Evolutionary conservation across 2,113 vertebrate genomes (phyloP), one percentile per base, ranked within the genome.

Genomic region (Heterochromis multidens): DNA sequence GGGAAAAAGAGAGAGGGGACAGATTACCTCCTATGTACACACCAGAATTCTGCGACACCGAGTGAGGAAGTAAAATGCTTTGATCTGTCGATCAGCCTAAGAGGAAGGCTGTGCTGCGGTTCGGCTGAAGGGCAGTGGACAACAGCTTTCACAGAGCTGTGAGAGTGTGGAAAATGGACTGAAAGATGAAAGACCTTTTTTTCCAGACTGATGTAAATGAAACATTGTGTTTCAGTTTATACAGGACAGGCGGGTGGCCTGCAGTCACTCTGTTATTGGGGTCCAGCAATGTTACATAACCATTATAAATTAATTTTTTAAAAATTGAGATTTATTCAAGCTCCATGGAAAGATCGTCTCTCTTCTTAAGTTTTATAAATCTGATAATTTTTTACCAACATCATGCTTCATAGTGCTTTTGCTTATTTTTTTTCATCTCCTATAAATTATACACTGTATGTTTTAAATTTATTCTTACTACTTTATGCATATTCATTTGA

Each of bases 21-120:
- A 84, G 90, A 88, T 92, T 90, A 85, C 74, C 59, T 92, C 76
- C 82, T 77, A 91, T 91, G 89, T 91, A 86, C 82, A 82, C 80
- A 84, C 16, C 63, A 33, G 62, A 84, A 83, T 91, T 80, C 72
- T 79, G 83, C 61, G 58, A 87, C 84, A 80, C 13, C 14, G 86
- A 91, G 60, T 40, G 84, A 77, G 70, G 81, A 87, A 82, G 62
- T 43, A 62, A 80, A 87, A 87, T 2, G 83, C 92, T 93, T 95
- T 94, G 92, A 93, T 93, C 83, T 90, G 37, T 46, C 70, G 16
- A 74, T 82, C 86, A 74, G 67, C 72, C 76, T 59, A 65, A 82
- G 87, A 89, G 40, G 67, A 79, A 74, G 72, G 77, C 77, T 52
- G 72, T 31, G 79, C 65, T 70, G 79, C 57, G 77, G 85, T 63